Conservation (phyloP, 2,113 vertebrate genomes). For the Paradoxurus hermaphroditus region DNA sequence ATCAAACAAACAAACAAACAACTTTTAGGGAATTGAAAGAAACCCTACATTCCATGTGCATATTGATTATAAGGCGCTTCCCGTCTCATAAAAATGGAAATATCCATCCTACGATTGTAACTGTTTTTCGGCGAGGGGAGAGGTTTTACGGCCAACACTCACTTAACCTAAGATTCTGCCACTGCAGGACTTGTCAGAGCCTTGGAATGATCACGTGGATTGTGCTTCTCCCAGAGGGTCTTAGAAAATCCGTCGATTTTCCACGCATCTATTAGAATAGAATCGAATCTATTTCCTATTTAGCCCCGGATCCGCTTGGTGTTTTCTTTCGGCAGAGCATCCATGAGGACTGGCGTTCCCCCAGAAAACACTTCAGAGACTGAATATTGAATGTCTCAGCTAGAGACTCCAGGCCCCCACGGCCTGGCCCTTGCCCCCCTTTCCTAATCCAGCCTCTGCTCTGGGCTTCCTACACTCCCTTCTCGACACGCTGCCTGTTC, state of each 20-base stretch:
- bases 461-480: neutral
- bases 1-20: neutral
- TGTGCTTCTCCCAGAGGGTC: neutral
- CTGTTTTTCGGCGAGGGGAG: neutral
- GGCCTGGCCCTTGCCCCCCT: too few relatives aligned
- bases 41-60: neutral
- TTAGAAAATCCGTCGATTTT: neutral
- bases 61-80: neutral
- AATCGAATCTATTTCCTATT: neutral
- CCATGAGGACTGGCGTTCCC: neutral
- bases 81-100: neutral
- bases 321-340: neutral
- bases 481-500: fast-evolving
- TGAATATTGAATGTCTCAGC: neutral
- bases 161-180: neutral
- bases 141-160: neutral
- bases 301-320: neutral
- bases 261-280: neutral
- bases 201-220: neutral
- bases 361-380: neutral
- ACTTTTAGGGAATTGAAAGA: neutral
- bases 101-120: neutral
- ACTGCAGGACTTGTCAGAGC: neutral
- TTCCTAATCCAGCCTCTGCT: neutral
- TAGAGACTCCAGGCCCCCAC: fast-evolving